Evolutionary conservation across 35 echinoderm and acorn worm species (phyloP).

Genomic region (Patiria miniata): DNA sequence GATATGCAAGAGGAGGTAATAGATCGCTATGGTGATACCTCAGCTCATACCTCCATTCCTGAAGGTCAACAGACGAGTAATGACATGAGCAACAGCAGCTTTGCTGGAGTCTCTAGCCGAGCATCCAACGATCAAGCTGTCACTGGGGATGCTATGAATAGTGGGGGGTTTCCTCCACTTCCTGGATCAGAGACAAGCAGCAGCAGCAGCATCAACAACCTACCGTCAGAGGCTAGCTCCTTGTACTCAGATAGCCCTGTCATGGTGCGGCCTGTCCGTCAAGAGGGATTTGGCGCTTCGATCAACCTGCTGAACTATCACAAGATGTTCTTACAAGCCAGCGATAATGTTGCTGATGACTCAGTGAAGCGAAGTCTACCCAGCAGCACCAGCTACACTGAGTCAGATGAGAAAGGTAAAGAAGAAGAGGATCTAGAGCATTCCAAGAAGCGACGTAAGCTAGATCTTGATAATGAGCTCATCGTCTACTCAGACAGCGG

Average conservation of each 20-base stretch:
- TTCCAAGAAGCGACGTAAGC: neutral
- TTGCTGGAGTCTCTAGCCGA: conserved; percentile 20
- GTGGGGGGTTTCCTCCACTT: neutral
- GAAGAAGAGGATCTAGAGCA: neutral
- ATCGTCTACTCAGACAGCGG: neutral
- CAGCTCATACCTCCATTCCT: conserved; percentile 8
- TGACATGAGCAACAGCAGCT: conserved; percentile 22
- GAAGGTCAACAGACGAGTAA: conserved; percentile 17
- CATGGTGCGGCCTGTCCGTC: neutral
- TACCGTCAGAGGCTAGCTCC: conserved; percentile 44
- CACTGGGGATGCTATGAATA: neutral
- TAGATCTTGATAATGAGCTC: neutral
- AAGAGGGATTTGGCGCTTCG: conserved; percentile 16
- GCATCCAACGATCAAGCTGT: neutral
- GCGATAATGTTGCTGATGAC: neutral
- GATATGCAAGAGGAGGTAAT: neutral
- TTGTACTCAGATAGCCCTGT: conserved; percentile 57
- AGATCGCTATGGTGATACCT: neutral
- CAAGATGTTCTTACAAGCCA: conserved; percentile 5
- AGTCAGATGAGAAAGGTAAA: neutral
- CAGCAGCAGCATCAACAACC: conserved; percentile 15
- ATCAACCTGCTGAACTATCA: conserved; percentile 49
- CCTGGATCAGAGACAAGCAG: conserved; percentile 8
- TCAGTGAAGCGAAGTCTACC: neutral
- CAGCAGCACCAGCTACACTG: neutral